These are phyloP conservation scores for Eumacrocentrus americanus DNA, from an alignment of 2,888 invertebrate genomes.

Conservation along the genomic window DNA sequence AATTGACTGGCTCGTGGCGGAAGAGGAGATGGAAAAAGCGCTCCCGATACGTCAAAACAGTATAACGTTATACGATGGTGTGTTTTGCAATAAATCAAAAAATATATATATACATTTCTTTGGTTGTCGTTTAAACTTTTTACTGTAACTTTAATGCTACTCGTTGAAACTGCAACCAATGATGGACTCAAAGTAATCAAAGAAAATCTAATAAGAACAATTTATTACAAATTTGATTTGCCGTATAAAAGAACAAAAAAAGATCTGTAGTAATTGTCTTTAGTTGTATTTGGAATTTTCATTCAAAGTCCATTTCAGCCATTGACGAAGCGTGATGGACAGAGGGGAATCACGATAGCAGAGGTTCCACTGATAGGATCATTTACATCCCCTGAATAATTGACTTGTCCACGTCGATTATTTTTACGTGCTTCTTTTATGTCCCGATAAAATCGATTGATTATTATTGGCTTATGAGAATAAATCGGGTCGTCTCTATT, in stretches of 20 bases:
- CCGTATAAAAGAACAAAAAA: too few species aligned
- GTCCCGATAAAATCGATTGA: constrained; percentile 16
- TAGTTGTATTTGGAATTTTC: too few species aligned
- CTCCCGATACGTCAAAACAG: constrained; percentile 10
- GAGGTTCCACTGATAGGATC: neutral
- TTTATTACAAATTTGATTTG: too few species aligned
- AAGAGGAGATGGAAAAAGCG: constrained; percentile 11
- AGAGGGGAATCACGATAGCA: neutral
- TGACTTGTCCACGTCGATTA: constrained; percentile 17
- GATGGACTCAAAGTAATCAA: too few species aligned
- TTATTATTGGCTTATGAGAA: constrained; percentile 19
- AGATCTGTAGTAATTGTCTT: too few species aligned
- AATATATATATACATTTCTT: constrained; percentile 37
- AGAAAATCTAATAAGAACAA: too few species aligned
- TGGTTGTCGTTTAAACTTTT: constrained; percentile 26
- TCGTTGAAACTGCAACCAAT: too few species aligned
- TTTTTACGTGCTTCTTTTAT: constrained; percentile 3
- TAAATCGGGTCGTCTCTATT: constrained; percentile 24
- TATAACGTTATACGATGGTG: constrained; percentile 13
- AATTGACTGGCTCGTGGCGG: constrained; percentile 20
- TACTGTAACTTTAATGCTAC: constrained; percentile 20
- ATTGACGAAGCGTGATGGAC: neutral
- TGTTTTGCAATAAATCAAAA: constrained; percentile 43
- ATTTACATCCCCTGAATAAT: constrained; percentile 13
- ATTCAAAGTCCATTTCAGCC: too few species aligned